A percentile compares a stretch with the other conserved stretches of the same genome.
Conservation (phyloP, 2,888 invertebrate species). For the Scaptodrosophila latifasciaeformis region DNA sequence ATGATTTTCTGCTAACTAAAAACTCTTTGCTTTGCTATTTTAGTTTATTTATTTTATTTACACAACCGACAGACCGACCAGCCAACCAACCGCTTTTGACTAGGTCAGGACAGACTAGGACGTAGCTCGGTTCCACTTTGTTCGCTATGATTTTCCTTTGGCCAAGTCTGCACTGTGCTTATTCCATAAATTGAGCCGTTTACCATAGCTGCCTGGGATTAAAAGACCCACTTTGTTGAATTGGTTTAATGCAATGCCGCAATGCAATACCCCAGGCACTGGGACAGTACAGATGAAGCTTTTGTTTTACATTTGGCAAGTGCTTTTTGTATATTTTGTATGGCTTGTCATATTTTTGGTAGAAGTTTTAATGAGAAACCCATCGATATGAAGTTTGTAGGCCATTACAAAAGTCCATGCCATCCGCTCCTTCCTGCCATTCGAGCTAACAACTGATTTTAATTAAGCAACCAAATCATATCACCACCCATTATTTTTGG, state of each 20-base stretch:
- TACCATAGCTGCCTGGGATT: slow-evolving; percentile 26
- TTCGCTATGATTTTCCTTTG: background rate
- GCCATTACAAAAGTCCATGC: background rate
- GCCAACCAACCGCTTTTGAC: slow-evolving; percentile 38
- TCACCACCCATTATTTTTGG: too few relatives aligned
- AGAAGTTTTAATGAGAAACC: background rate
- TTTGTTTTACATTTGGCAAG: background rate
- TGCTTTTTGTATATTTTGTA: background rate
- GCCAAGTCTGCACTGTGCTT: slow-evolving; percentile 7
- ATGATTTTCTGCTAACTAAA: slow-evolving; percentile 60
- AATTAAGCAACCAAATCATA: slow-evolving; percentile 33
- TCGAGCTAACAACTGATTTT: slow-evolving; percentile 5
- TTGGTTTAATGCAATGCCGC: slow-evolving; percentile 30
- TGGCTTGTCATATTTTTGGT: background rate
- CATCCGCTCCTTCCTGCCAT: background rate
- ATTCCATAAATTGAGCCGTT: slow-evolving; percentile 28
- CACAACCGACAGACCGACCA: slow-evolving; percentile 32
- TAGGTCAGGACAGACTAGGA: slow-evolving; percentile 35
- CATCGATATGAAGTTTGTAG: background rate
- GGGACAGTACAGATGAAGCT: too few relatives aligned
- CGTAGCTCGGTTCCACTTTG: slow-evolving; percentile 23
- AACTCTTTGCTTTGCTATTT: slow-evolving; percentile 62
- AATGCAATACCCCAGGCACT: too few relatives aligned
- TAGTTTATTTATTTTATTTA: slow-evolving; percentile 67
- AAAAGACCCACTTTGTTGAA: slow-evolving; percentile 42